Conservation (phyloP, 2,797 vertebrate genomes). For the Brotogeris chrysoptera region DNA sequence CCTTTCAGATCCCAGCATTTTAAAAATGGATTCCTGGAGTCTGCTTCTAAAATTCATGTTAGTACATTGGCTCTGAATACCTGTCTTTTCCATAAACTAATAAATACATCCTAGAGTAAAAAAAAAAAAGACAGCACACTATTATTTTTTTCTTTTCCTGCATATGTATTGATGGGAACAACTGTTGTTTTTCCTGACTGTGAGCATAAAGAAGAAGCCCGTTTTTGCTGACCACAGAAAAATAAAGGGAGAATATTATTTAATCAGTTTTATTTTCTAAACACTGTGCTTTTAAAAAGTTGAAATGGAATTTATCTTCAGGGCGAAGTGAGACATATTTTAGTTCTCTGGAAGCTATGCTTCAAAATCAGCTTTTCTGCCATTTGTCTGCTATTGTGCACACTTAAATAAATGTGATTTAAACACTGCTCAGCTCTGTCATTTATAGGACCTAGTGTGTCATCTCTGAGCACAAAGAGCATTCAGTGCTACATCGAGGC, state of each 20-base stretch:
- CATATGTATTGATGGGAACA: not conserved
- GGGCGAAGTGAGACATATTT: not conserved
- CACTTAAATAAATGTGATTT: not conserved
- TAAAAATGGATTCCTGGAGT: not conserved
- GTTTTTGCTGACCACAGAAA: not conserved
- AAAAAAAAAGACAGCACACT: not conserved
- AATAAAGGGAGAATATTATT: not conserved
- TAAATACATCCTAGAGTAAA: not conserved
- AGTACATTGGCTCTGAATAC: not conserved
- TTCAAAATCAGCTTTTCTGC: not conserved
- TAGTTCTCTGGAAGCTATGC: not conserved
- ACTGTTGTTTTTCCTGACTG: not conserved
- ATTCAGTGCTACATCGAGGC: rapidly evolving
- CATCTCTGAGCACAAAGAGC: not conserved
- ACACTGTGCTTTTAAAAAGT: not conserved
- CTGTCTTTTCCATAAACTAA: not conserved
- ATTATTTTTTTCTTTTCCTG: not conserved
- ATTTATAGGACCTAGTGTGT: not conserved
- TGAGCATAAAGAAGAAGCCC: not conserved
- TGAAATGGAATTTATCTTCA: not conserved
- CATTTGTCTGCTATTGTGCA: not conserved
- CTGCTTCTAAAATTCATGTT: not conserved
- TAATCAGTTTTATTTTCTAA: not conserved
- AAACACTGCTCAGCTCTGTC: not conserved
- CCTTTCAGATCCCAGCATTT: not conserved